Conservation (phyloP, 2,113 vertebrate genomes). For the Rissa tridactyla region DNA sequence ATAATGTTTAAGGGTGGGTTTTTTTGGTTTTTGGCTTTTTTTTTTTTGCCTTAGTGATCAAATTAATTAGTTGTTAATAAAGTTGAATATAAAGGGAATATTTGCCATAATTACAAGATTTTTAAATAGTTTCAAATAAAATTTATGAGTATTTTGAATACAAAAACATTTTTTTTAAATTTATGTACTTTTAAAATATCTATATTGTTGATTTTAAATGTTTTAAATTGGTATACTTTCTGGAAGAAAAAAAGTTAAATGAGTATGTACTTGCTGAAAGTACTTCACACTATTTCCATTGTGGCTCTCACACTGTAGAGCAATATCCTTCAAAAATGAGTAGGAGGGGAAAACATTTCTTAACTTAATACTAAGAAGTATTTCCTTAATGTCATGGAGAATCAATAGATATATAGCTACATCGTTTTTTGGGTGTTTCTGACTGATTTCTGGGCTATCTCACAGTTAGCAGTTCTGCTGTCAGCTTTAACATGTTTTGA, state of each 20-base stretch:
- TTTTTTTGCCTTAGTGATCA: not conserved
- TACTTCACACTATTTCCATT: not conserved
- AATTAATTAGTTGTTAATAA: not conserved
- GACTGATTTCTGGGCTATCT: not conserved
- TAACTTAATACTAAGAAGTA: not conserved
- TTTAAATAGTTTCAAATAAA: not conserved
- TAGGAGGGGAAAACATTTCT: not conserved
- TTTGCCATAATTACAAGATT: not conserved
- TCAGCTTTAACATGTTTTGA: not conserved
- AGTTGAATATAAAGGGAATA: not conserved
- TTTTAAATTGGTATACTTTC: not conserved
- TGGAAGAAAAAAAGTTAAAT: not conserved
- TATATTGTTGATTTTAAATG: not conserved
- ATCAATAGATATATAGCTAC: not conserved
- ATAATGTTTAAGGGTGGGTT: not conserved
- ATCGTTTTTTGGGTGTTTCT: not conserved
- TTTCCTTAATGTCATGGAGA: not conserved
- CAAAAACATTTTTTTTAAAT: fast-evolving
- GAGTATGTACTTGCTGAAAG: not conserved
- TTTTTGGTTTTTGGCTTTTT: fast-evolving
- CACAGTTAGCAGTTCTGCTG: not conserved
- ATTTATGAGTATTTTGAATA: not conserved
- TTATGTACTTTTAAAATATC: not conserved
- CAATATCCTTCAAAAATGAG: not conserved
- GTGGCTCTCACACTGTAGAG: not conserved